Evolutionary conservation across 2,888 invertebrate genomes (phyloP).

Genomic region (Trimorus sp.): DNA sequence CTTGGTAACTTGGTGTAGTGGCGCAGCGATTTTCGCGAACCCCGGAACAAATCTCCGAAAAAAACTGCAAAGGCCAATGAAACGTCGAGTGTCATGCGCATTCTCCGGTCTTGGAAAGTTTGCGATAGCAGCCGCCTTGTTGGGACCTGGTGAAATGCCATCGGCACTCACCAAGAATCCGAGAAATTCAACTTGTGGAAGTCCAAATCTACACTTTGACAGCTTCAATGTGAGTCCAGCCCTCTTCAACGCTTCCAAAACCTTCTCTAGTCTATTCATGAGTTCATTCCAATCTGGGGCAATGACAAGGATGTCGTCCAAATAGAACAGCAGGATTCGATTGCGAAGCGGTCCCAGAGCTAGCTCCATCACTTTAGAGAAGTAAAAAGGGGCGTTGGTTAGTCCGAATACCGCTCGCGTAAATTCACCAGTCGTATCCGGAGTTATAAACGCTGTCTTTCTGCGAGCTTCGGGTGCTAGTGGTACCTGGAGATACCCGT

Average conservation of each 20-base stretch:
- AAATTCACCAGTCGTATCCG: slow-evolving; percentile 8
- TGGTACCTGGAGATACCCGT: slow-evolving; percentile 30
- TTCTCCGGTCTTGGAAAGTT: slow-evolving; percentile 42
- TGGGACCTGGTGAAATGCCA: slow-evolving; percentile 31
- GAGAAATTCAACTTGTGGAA: no score
- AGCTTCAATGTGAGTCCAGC: no score
- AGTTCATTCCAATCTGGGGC: no score
- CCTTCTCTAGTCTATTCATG: no score
- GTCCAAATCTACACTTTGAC: no score
- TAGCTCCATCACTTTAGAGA: slow-evolving; percentile 4
- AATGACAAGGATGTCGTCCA: slow-evolving; percentile 14
- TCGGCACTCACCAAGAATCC: neutral
- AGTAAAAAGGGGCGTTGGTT: slow-evolving; percentile 2
- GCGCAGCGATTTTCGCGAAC: slow-evolving; percentile 23
- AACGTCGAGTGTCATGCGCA: slow-evolving; percentile 43
- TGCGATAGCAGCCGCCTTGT: slow-evolving; percentile 20
- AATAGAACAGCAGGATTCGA: slow-evolving; percentile 5
- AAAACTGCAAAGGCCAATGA: slow-evolving; percentile 60
- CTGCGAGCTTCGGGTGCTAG: slow-evolving; percentile 13
- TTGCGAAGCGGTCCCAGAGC: slow-evolving; percentile 3
- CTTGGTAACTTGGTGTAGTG: neutral
- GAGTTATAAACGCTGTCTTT: slow-evolving; percentile 40
- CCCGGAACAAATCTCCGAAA: slow-evolving; percentile 36
- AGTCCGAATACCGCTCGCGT: slow-evolving; percentile 15
- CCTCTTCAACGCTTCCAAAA: no score